phyloP scores from a whole-genome alignment of 1,140 invertebrate species.

The Ptiloglossa arizonensis region DNA sequence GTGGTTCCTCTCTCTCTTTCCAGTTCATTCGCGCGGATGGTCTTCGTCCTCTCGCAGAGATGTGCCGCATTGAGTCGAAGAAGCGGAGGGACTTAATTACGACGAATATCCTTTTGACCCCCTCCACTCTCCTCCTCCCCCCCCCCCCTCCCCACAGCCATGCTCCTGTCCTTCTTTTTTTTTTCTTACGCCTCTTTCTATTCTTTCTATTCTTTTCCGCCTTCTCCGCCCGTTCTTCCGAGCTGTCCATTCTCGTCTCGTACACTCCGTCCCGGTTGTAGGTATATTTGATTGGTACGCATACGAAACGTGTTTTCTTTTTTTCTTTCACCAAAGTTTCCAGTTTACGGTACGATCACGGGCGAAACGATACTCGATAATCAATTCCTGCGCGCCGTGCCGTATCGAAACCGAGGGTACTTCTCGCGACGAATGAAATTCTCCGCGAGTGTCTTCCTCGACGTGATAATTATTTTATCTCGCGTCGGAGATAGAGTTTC shows the following conservation, averaged over 20 bases:
- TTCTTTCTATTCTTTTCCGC: too few species aligned
- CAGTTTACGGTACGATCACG: not conserved
- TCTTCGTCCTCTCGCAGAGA: conserved; percentile 37
- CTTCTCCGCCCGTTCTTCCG: conserved; percentile 28
- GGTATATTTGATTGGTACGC: too few species aligned
- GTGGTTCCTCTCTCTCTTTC: conserved; percentile 14
- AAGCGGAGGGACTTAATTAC: conserved; percentile 79
- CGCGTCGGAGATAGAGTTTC: too few species aligned
- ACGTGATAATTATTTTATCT: too few species aligned
- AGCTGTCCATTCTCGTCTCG: not conserved
- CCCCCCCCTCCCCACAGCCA: conserved; percentile 6
- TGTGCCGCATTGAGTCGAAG: conserved; percentile 65
- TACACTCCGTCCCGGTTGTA: not conserved
- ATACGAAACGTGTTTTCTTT: not conserved
- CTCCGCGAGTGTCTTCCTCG: too few species aligned
- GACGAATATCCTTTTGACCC: conserved; percentile 68
- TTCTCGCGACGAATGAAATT: too few species aligned
- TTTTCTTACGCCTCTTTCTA: not conserved
- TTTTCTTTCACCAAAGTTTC: not conserved
- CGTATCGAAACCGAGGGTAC: too few species aligned
- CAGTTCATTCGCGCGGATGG: conserved; percentile 17
- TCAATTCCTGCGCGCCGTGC: too few species aligned
- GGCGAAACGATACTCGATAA: not conserved
- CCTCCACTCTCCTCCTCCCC: conserved; percentile 22
- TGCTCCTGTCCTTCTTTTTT: not conserved